Base-by-base conservation (phyloP, 35 echinoderm and acorn worm species). In the Stichopus chloronotus region DNA sequence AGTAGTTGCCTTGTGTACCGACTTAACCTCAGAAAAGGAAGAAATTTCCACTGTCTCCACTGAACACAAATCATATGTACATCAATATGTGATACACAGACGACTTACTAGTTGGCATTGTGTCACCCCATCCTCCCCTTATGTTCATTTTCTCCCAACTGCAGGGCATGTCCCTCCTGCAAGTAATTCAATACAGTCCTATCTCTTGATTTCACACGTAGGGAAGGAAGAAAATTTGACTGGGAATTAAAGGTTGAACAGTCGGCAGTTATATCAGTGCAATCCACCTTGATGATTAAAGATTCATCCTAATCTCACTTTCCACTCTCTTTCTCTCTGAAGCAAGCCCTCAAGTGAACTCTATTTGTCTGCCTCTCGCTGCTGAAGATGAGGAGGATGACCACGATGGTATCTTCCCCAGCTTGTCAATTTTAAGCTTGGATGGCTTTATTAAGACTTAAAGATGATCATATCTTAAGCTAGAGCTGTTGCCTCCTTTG, bases 371-470 rank as follows among this genome's bases (percentile, higher is more conserved):
- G 4, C 59, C 25, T 20, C 21, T 63, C 52, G 69, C 14, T 74
- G 69, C 7, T 74, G 69, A 74, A 20, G 69, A 72, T 72, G 61
- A 63, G 8, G 59, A 74, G 13, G 69, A 74, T 74, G 17, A 74
- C 17, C 69, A 24, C 22, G 16, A 74, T 74, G 69, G 13, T 74
- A 74, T 74, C 69, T 74, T 74, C n/a, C 69, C 22, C 7, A 20
- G 19, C 69, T 74, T 74, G 69, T 74, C 69, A 74, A 74, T 74
- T n/a, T 74, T 74, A 74, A 74, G 69, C 69, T 74, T 74, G 69
- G 19, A n/a, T 74, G 69, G 69, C 17, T 74, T 74, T 74, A 88
- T 25, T 69, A 89, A 22, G 23, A 71, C 19, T 13, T 25, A 56
- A 53, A 43, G 9, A 16, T 89, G n/a, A 89, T 25, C 61, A 8